Evolutionary conservation across 2,797 vertebrate species (phyloP), one percentile per base, ranked within the genome.

Genomic region (Tamandua tetradactyla): DNA sequence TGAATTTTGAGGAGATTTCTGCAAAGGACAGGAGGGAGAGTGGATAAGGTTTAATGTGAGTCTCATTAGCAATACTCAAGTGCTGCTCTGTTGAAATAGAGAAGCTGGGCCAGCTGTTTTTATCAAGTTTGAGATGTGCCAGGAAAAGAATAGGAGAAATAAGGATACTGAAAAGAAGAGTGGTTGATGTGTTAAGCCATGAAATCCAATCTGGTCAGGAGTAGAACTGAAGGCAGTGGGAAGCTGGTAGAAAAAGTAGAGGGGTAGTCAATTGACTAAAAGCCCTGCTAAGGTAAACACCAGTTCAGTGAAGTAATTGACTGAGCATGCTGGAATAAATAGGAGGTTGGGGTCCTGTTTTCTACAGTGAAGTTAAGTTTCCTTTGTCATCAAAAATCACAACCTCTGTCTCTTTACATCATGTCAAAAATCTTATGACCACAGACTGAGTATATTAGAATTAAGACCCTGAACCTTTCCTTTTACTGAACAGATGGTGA

Each of bases 401-500:
- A 68, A 30, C 47, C 3, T 72, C 42, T 94, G 40, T 9, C 69
- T 86, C 72, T 76, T 84, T 66, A 40, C 14, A 52, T 80, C 84
- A 49, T 42, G 37, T 55, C n/a, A 49, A 20, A 27, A 62, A 61
- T 83, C 37, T 74, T 62, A 27, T 13, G 79, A 57, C 42, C 68
- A 64, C 9, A 85, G 52, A 27, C 17, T 22, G 59, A 37, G 27
- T 47, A 64, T 37, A 75, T 75, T 72, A 83, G 22, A 57, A 44
- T 81, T 42, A 84, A 94, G 14, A 6, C 4, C 47, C 7, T 37
- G 74, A 84, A 47, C 37, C 40, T 95, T 57, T 80, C n/a, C 44
- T 55, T 59, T 59, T 44, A 81, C 42, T 13, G 83, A 91, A 15
- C 57, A 69, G 27, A 82, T 83, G 92, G 27, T 44, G 64, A 82